Evolutionary conservation across 2,113 vertebrate species (phyloP).

Genomic region (Oryzias celebensis): DNA sequence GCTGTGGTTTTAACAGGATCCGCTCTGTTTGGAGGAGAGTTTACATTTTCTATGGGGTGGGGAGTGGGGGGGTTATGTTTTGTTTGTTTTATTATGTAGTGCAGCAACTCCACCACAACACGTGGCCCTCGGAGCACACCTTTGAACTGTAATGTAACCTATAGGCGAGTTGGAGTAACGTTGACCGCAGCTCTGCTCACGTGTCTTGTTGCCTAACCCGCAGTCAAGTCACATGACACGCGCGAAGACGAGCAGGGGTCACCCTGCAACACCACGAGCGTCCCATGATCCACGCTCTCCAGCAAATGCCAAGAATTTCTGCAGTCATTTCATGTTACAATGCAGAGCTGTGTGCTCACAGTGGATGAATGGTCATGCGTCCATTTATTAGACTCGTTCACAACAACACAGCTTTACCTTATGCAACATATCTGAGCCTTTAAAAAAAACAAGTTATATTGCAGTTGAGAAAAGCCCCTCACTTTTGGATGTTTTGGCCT

Average conservation of each 20-base stretch:
- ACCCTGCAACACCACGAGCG: neutral
- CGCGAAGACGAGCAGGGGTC: conserved; percentile 1
- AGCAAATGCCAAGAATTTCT: neutral
- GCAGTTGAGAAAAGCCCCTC: no score
- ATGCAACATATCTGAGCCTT: no score
- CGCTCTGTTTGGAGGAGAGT: no score
- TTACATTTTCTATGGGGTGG: no score
- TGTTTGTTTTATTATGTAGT: neutral
- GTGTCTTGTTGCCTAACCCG: conserved; percentile 12
- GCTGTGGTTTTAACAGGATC: no score
- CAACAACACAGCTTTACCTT: no score
- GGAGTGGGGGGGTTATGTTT: neutral
- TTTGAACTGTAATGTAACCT: conserved; percentile 7
- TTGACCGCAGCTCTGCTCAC: conserved; percentile 14
- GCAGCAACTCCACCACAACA: neutral
- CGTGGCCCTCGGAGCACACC: neutral
- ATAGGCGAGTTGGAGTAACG: neutral
- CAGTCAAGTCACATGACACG: neutral
- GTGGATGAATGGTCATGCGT: no score
- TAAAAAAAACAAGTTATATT: no score
- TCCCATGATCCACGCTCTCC: conserved; percentile 9
- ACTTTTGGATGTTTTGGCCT: neutral
- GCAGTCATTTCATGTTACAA: neutral
- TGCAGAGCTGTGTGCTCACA: no score
- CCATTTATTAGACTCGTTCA: no score